phyloP scores from a whole-genome alignment of 2,113 vertebrate species.

The Oryzias curvinotus region DNA sequence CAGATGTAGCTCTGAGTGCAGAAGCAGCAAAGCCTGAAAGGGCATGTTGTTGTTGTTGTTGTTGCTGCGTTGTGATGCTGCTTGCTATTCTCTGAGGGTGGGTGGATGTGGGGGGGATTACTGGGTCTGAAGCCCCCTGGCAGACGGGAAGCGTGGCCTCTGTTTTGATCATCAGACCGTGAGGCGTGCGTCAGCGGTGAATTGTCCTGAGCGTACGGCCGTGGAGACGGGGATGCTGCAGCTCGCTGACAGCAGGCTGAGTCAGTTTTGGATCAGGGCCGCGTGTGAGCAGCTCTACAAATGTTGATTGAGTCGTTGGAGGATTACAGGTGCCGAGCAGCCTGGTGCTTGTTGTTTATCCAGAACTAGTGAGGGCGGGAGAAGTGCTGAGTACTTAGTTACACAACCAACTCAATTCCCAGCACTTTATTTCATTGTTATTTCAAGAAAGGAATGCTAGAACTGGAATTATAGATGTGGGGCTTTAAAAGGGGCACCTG shows the following conservation, averaged over 20 bases:
- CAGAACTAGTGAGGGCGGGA: constrained; percentile 18
- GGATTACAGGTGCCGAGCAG: constrained; percentile 64
- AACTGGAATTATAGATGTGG: too few species aligned
- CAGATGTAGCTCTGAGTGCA: constrained; percentile 41
- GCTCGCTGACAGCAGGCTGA: constrained; percentile 40
- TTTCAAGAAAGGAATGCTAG: neutral
- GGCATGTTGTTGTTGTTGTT: constrained; percentile 9
- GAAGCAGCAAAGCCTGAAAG: constrained; percentile 36
- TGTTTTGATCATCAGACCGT: constrained; percentile 27
- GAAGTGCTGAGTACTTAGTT: constrained; percentile 15
- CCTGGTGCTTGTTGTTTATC: constrained; percentile 59
- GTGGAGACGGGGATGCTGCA: constrained; percentile 25
- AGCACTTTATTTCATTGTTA: constrained; percentile 2
- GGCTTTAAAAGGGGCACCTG: neutral
- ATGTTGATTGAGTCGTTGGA: constrained; percentile 68
- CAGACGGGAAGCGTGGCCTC: constrained; percentile 20
- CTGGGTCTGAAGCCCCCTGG: constrained; percentile 18
- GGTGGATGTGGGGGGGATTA: constrained; percentile 38
- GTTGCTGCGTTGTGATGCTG: constrained; percentile 30
- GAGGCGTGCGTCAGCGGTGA: constrained; percentile 21
- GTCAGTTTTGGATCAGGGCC: constrained; percentile 48
- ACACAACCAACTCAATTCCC: constrained; percentile 17
- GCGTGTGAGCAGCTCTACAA: constrained; percentile 60
- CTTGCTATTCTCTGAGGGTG: constrained; percentile 22
- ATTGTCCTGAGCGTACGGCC: constrained; percentile 13